Base-by-base conservation (phyloP, 1,140 invertebrate species). In the Galendromus occidentalis region DNA sequence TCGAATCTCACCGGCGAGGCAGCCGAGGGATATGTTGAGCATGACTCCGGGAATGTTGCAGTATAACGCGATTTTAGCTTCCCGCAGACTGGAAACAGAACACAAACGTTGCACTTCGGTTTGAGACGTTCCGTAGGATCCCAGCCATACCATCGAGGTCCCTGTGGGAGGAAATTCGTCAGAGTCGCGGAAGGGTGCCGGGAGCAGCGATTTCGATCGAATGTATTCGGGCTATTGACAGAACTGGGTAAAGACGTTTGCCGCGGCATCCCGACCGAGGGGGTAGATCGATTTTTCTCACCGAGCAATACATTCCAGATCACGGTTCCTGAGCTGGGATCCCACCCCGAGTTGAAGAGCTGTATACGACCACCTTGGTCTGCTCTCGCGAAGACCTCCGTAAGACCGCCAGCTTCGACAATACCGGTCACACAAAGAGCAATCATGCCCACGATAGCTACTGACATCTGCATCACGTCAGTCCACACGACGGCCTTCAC, bases 371-470 rank as follows among this genome's bases (percentile, higher is more conserved):
- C 79, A 1, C 82, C 80, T 39, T 83, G 73, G 2, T 76, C 73
- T 25, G 81, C 85, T 6, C 80, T 79, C 14, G 12, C 25, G 51
- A 59, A 59, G 2, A 59, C 51, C 67, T 80, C 74, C 0, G 63
- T 67, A 17, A 86, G 67, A 55, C 85, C 80, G 41, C 82, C 84
- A n/a, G 79, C 77, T 63, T 81, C 77, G 14, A 82, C 75, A 1
- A 79, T 75, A 0, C 83, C 85, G 71, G 81, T 83, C 17, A 84
- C 79, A 25, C 88, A 85, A 1, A 91, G 80, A 69, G 83, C 81
- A 68, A 86, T 83, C 6, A 87, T 73, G 1, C 85, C 80, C 14
- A 75, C 79, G 71, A 85, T 86, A 86, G 87, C 87, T 7, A 88
- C 77, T 1, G 85, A 29, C 1, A 83, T 83, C 78, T 86, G 73